Conservation (phyloP, 1,140 invertebrate genomes). For the Zaprionus gabonicus region DNA sequence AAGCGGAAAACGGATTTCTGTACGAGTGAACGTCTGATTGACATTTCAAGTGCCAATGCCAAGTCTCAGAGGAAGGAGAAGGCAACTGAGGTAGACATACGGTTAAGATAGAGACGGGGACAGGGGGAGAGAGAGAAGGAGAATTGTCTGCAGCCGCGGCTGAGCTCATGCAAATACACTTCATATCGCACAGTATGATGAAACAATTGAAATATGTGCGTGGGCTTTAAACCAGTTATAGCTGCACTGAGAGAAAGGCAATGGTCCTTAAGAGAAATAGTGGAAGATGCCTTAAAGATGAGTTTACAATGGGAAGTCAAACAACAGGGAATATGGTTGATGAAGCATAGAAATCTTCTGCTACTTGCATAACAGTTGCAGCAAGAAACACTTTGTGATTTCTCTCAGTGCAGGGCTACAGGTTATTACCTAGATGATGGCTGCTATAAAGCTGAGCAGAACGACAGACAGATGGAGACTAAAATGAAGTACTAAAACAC, state of each 20-base stretch:
- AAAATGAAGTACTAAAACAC: background rate
- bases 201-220: conserved; percentile 22
- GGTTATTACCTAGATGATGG: conserved; percentile 72
- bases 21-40: conserved; percentile 66
- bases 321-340: too few species aligned
- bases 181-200: conserved; percentile 16
- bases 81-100: background rate
- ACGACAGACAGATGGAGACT: background rate
- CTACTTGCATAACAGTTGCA: background rate
- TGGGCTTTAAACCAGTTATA: background rate
- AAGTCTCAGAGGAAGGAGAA: background rate
- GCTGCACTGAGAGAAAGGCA: background rate
- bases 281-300: background rate
- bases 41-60: conserved; percentile 51
- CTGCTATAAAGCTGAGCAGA: conserved; percentile 36
- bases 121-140: background rate
- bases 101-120: background rate
- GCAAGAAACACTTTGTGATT: background rate
- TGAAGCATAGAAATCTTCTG: too few species aligned
- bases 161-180: conserved; percentile 47
- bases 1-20: conserved; percentile 78
- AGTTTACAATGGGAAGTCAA: too few species aligned
- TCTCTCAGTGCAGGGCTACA: conserved; percentile 19
- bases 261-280: background rate
- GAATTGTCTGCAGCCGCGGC: background rate